Conservation (phyloP, 2,113 vertebrate species). For the Zingel zingel region DNA sequence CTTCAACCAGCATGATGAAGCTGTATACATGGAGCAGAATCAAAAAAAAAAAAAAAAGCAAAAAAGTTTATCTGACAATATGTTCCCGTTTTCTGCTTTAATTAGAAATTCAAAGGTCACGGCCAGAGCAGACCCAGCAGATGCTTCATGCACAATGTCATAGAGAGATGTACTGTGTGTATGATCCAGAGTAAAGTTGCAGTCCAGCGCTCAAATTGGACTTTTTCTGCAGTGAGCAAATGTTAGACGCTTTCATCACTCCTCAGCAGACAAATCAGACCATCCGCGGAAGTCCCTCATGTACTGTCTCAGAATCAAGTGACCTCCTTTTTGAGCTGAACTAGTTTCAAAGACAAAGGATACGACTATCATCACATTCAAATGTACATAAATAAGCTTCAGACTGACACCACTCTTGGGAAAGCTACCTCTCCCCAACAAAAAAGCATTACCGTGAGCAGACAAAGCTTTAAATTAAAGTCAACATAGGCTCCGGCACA, state of each 20-base stretch:
- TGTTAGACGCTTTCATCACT: slow-evolving; percentile 50
- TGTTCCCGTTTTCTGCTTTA: slow-evolving; percentile 53
- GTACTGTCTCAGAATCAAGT: slow-evolving; percentile 73
- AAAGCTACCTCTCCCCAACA: neutral
- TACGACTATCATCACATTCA: slow-evolving; percentile 12
- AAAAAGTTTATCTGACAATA: slow-evolving; percentile 46
- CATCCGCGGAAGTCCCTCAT: slow-evolving; percentile 71
- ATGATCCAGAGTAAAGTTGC: slow-evolving; percentile 17
- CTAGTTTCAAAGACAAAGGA: slow-evolving; percentile 72
- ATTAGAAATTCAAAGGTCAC: slow-evolving; percentile 68
- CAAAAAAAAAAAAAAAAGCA: too few relatives aligned
- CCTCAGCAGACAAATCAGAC: slow-evolving; percentile 66
- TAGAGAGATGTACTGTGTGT: slow-evolving; percentile 25
- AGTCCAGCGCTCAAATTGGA: slow-evolving; percentile 32
- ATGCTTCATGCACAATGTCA: slow-evolving; percentile 28
- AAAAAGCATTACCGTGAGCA: neutral
- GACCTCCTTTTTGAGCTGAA: slow-evolving; percentile 80
- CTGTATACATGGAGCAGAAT: slow-evolving; percentile 28
- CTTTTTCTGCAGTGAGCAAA: slow-evolving; percentile 35
- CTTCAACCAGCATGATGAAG: slow-evolving; percentile 6
- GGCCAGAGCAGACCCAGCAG: slow-evolving; percentile 19
- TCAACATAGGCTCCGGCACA: neutral
- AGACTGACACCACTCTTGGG: neutral
- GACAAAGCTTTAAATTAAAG: slow-evolving; percentile 21
- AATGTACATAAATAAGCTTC: slow-evolving; percentile 6